Evolutionary conservation across 2,888 invertebrate genomes (phyloP).

Genomic region (Callyntrura guangdongensis): DNA sequence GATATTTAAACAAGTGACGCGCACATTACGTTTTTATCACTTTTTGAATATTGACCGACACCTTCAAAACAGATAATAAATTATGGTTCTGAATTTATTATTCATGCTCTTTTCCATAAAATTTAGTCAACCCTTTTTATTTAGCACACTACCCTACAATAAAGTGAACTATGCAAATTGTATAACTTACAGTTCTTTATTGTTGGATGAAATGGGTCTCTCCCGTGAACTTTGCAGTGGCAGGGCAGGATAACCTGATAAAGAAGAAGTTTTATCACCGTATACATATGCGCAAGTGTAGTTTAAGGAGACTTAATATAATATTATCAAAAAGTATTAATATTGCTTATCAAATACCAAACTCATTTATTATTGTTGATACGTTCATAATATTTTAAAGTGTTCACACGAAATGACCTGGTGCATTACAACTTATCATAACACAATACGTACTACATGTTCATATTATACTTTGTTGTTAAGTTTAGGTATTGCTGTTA

Average conservation of each 20-base stretch:
- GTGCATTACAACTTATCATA: too few relatives aligned
- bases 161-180: too few relatives aligned
- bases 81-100: background rate
- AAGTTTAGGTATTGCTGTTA: background rate
- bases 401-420: too few relatives aligned
- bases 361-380: background rate
- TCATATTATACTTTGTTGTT: background rate
- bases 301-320: too few relatives aligned
- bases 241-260: too few relatives aligned
- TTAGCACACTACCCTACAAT: background rate
- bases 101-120: background rate
- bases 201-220: too few relatives aligned
- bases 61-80: conserved; percentile 39
- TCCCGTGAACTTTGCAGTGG: too few relatives aligned
- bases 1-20: background rate
- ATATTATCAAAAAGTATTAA: too few relatives aligned
- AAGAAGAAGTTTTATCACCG: too few relatives aligned
- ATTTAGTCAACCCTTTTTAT: background rate
- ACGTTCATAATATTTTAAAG: too few relatives aligned
- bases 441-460: background rate
- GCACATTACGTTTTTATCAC: background rate
- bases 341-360: background rate
- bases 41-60: conserved; percentile 47
- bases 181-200: too few relatives aligned
- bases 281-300: too few relatives aligned